A percentile compares a stretch with the other conserved stretches of the same genome.
phyloP scores from a whole-genome alignment of 2,797 vertebrate species.

The Syncerus caffer region DNA sequence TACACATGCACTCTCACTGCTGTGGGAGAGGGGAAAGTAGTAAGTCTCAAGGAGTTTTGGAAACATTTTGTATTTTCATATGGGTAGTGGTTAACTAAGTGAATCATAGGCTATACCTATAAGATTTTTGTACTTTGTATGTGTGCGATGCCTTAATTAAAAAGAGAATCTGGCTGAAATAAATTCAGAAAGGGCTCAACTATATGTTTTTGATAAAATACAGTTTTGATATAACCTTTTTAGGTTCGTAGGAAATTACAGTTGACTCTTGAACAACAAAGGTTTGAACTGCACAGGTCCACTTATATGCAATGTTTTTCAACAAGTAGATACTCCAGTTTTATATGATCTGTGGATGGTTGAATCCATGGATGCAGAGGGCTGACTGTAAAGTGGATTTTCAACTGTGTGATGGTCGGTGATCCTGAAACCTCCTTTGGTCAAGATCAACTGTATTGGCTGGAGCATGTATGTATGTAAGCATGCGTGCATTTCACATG shows the following conservation, averaged over 20 bases:
- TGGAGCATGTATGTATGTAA: background rate
- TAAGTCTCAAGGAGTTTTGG: background rate
- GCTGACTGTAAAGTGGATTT: background rate
- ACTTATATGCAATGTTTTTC: background rate
- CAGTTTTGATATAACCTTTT: background rate
- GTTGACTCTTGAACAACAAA: background rate
- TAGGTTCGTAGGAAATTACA: background rate
- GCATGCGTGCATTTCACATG: accelerated
- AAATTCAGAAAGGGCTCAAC: background rate
- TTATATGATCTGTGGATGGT: background rate
- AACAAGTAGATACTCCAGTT: too few species aligned
- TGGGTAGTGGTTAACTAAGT: background rate
- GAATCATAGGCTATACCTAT: background rate
- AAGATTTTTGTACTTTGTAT: background rate
- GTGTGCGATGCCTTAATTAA: background rate
- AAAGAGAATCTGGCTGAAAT: background rate
- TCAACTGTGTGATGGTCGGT: background rate
- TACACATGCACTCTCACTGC: background rate
- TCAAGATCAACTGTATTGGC: background rate
- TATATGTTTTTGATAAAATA: background rate
- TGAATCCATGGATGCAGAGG: background rate
- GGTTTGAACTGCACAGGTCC: background rate
- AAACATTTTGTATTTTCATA: background rate
- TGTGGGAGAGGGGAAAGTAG: background rate
- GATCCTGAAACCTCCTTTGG: background rate